These are phyloP conservation scores for Wiebesia pumilae DNA, from an alignment of 1,140 invertebrate species.

Conservation along the genomic window DNA sequence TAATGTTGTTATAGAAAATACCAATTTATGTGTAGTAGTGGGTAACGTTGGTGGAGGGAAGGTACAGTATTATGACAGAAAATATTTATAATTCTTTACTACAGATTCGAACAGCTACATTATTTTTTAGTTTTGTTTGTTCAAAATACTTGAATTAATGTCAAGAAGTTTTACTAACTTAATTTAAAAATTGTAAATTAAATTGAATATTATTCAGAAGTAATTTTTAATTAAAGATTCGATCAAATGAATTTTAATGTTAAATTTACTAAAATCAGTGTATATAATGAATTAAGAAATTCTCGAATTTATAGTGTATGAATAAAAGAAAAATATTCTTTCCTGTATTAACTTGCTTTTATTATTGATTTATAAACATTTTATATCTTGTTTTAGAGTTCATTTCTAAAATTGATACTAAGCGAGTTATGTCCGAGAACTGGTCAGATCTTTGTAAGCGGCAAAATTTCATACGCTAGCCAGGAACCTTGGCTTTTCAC, in stretches of 20 bases:
- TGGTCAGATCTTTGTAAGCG: conserved; percentile 80
- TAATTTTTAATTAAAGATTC: too few relatives aligned
- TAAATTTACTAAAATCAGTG: too few relatives aligned
- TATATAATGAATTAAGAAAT: too few relatives aligned
- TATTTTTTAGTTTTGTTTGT: too few relatives aligned
- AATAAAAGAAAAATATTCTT: too few relatives aligned
- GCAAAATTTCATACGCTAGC: conserved; percentile 82
- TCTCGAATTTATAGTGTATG: too few relatives aligned
- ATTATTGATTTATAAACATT: conserved; percentile 22
- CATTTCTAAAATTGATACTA: conserved; percentile 83
- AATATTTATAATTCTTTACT: not conserved
- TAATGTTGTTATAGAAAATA: conserved; percentile 78
- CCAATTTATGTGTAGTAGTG: conserved; percentile 84
- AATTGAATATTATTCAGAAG: too few relatives aligned
- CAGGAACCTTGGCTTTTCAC: conserved; percentile 83
- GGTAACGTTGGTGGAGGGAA: conserved; percentile 89
- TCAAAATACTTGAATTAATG: too few relatives aligned
- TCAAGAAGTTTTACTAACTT: too few relatives aligned
- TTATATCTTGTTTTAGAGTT: conserved; percentile 76
- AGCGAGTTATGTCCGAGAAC: conserved; percentile 80
- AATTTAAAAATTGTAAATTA: too few relatives aligned
- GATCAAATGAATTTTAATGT: too few relatives aligned
- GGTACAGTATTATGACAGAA: conserved; percentile 71
- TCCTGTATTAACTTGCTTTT: not conserved
- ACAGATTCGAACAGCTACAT: not conserved